Base-by-base conservation (phyloP, 2,113 vertebrate genomes). In the Equus quagga region DNA sequence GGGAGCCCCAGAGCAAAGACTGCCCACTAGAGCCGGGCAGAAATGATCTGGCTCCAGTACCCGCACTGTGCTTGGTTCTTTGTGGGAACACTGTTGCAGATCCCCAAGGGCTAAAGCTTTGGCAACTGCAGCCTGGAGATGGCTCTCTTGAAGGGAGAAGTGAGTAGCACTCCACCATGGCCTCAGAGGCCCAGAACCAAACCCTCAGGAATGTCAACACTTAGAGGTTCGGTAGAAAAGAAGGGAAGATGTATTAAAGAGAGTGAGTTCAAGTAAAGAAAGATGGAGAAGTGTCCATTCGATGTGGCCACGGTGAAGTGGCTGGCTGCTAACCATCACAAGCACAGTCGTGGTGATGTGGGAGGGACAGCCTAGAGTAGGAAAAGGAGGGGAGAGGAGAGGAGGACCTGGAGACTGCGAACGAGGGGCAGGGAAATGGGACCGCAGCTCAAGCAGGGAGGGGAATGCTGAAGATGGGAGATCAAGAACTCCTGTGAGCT, bases 371-470 rank as follows among this genome's bases (percentile, higher is more conserved):
- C 46, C 72, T 51, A 14, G 8, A 24, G 54, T 3, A 15, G 70
- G 19, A 54, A 54, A 54, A 75, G 13, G 24, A 26, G 70, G 51
- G 56, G 13, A 31, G 62, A 36, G 33, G 2, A 0, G 12, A 6
- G 6, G 44, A 41, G n/a, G 64, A 24, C 18, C 1, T 36, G 31
- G 56, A 73, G 79, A 67, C 54, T 7, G 26, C 12, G 24, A 46
- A 21, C 1, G 10, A 36, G 67, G n/a, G 79, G 11, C n/a, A 6
- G 5, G 51, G 41, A 21, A 24, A 31, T 2, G 8, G 41, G 15
- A 0, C 8, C 26, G 75, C 0, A 26, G 33, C 49, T 15, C 18
- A 3, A 2, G 72, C 5, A 13, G 1, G 14, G 5, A 46, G 13
- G 26, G 78, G 33, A 44, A 49, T 1, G 12, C 0, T 36, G 13